These are phyloP conservation scores for Anarsia innoxiella DNA, from an alignment of 2,888 invertebrate genomes.

Conservation along the genomic window DNA sequence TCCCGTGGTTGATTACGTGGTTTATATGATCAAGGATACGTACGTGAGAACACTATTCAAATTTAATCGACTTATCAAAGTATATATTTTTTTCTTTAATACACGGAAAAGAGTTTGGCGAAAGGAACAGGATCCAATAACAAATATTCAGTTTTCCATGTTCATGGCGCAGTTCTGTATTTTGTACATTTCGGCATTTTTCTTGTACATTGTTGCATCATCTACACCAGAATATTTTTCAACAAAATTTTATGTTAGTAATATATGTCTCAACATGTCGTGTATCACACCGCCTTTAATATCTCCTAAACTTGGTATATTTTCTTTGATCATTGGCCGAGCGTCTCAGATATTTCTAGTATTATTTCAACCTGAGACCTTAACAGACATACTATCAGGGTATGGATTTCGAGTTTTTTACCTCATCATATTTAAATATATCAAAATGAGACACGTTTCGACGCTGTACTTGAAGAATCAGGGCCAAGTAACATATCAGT, in stretches of 20 bases:
- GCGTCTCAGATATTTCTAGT: no score
- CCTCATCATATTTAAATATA: background rate
- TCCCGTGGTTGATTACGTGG: slow-evolving; percentile 40
- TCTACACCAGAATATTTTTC: slow-evolving; percentile 28
- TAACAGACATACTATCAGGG: background rate
- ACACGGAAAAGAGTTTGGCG: slow-evolving; percentile 26
- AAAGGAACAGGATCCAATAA: slow-evolving; percentile 28
- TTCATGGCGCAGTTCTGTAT: slow-evolving; percentile 1
- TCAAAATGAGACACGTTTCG: slow-evolving; percentile 32
- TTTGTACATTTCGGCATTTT: slow-evolving; percentile 1
- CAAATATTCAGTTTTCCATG: background rate
- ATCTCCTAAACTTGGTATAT: no score
- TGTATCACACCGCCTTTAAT: no score
- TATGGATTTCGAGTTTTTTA: background rate
- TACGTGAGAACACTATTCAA: slow-evolving; percentile 29
- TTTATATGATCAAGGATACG: slow-evolving; percentile 28
- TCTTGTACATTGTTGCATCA: slow-evolving; percentile 27
- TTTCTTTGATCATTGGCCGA: no score
- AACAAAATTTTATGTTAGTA: slow-evolving; percentile 39
- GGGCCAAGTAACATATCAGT: slow-evolving; percentile 36
- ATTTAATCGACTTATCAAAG: slow-evolving; percentile 35
- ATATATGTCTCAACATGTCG: no score
- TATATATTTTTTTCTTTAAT: slow-evolving; percentile 32
- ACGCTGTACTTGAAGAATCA: slow-evolving; percentile 38
- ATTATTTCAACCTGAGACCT: background rate